Conservation (phyloP, 2,113 vertebrate species). For the Epinephelus lanceolatus region DNA sequence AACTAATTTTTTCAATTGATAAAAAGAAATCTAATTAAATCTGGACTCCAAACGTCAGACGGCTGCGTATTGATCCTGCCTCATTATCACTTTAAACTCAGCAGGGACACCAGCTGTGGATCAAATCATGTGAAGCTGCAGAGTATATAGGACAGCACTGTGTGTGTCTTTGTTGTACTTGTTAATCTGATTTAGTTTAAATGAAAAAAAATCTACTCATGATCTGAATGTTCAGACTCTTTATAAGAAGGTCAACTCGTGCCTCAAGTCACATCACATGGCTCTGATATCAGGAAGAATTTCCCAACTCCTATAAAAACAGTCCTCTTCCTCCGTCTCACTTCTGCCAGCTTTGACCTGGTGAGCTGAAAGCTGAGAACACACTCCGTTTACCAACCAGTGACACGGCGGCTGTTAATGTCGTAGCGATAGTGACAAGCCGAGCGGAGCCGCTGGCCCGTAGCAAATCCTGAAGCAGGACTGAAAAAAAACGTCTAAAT, state of each 20-base stretch:
- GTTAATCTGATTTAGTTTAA: slow-evolving; percentile 39
- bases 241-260: slow-evolving; percentile 27
- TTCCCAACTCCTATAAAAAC: background rate
- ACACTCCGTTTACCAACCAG: background rate
- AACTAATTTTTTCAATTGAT: background rate
- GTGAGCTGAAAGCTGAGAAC: slow-evolving; percentile 1
- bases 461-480: slow-evolving; percentile 2
- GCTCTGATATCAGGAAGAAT: slow-evolving; percentile 18
- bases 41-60: background rate
- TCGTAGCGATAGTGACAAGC: background rate
- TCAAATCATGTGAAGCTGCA: background rate
- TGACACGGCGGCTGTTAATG: background rate
- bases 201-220: background rate
- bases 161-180: slow-evolving; percentile 13
- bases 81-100: slow-evolving; percentile 13
- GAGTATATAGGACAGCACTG: slow-evolving; percentile 5
- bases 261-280: slow-evolving; percentile 40
- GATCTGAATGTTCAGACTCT: slow-evolving; percentile 38
- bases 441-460: accelerated
- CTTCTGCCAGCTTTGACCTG: background rate
- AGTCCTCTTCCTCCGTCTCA: background rate
- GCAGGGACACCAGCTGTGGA: background rate
- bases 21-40: background rate
- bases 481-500: slow-evolving; percentile 1
- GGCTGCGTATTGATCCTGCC: background rate